phyloP scores from a whole-genome alignment of 2,888 invertebrate genomes.

The Epicampocera succincta region DNA sequence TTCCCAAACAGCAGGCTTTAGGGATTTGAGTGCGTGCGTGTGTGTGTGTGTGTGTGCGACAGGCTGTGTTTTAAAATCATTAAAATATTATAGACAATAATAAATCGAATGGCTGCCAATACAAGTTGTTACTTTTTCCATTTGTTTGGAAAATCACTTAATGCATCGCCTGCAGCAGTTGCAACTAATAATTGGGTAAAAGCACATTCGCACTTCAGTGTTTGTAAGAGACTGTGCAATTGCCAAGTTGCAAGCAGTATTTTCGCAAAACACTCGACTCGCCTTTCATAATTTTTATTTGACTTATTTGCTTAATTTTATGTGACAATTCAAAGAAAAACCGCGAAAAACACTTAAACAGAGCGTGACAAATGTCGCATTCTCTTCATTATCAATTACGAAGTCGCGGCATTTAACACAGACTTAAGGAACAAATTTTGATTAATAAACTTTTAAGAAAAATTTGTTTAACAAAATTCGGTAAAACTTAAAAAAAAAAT shows the following conservation, averaged over 20 bases:
- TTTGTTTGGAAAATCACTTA: slow-evolving; percentile 54
- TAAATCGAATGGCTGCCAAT: slow-evolving; percentile 59
- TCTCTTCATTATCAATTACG: neutral
- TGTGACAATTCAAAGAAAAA: slow-evolving; percentile 24
- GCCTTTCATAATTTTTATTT: slow-evolving; percentile 24
- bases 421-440: too few species aligned
- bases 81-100: slow-evolving; percentile 60
- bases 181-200: slow-evolving; percentile 45
- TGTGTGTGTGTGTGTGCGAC: neutral
- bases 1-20: neutral
- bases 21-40: neutral
- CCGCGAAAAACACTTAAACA: slow-evolving; percentile 9
- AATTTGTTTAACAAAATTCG: too few species aligned
- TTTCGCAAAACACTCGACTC: slow-evolving; percentile 25
- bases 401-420: too few species aligned
- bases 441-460: too few species aligned
- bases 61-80: slow-evolving; percentile 28
- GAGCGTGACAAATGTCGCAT: slow-evolving; percentile 19
- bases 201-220: neutral
- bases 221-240: neutral
- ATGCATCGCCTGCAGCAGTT: slow-evolving; percentile 41
- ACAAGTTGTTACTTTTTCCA: slow-evolving; percentile 53
- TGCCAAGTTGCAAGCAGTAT: neutral
- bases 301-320: slow-evolving; percentile 43
- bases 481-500: too few species aligned